A percentile compares a stretch with the other conserved stretches of the same genome.
These are phyloP conservation scores for Hirtodrosophila histrioides DNA, from an alignment of 2,888 invertebrate species.

Conservation along the genomic window DNA sequence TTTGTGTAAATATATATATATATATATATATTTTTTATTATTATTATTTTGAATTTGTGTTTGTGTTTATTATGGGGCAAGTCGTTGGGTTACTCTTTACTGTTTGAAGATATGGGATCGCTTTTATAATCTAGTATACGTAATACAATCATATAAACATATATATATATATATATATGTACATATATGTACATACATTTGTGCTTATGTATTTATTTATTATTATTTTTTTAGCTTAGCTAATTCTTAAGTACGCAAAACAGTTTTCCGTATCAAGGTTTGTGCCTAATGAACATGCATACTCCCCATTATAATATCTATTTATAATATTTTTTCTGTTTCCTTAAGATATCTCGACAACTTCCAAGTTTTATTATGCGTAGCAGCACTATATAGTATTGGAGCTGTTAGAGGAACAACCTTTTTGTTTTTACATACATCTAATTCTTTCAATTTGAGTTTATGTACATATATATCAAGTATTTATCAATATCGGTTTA, in stretches of 20 bases:
- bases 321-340: slow-evolving; percentile 1
- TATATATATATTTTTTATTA: slow-evolving; percentile 19
- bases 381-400: no score
- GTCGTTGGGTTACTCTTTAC: slow-evolving; percentile 19
- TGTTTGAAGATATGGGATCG: slow-evolving; percentile 50
- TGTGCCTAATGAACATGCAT: slow-evolving; percentile 21
- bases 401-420: no score
- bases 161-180: slow-evolving; percentile 7
- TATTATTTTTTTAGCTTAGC: slow-evolving; percentile 41
- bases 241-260: slow-evolving; percentile 54
- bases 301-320: slow-evolving; percentile 13
- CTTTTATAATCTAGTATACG: slow-evolving; percentile 24
- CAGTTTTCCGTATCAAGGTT: slow-evolving; percentile 56
- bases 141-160: no score
- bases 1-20: slow-evolving; percentile 10
- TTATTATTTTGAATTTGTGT: slow-evolving; percentile 19
- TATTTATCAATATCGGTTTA: no score
- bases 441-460: no score
- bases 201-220: slow-evolving; percentile 13
- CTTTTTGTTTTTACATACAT: no score
- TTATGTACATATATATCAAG: no score
- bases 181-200: slow-evolving; percentile 10
- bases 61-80: slow-evolving; percentile 41
- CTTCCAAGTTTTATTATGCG: no score
- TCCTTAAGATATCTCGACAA: no score